Conservation (phyloP, 2,113 vertebrate species). For the Trichechus manatus region DNA sequence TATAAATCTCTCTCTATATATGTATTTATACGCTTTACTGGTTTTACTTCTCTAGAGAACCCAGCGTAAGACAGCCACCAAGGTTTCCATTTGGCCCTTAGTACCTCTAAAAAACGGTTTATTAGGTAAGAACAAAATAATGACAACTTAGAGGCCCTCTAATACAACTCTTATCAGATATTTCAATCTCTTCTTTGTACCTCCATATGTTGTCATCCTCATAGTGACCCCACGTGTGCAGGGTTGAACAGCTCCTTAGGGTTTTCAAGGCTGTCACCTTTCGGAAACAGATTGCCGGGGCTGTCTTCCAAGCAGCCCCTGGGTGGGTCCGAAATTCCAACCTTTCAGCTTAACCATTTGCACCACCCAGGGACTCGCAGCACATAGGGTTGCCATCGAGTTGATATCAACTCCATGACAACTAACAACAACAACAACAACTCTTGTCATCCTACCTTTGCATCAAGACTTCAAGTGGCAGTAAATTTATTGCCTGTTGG, state of each 20-base stretch:
- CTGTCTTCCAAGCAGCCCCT: background rate
- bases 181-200: background rate
- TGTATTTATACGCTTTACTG: too few species aligned
- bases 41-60: too few species aligned
- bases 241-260: background rate
- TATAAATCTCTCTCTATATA: too few species aligned
- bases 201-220: background rate
- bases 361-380: background rate
- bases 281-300: background rate
- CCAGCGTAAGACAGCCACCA: too few species aligned
- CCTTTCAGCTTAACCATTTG: background rate
- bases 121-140: constrained; percentile 20
- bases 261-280: background rate
- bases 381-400: background rate
- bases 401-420: background rate
- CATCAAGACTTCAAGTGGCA: background rate
- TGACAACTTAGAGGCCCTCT: background rate
- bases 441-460: background rate
- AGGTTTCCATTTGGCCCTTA: background rate
- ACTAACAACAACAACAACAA: background rate
- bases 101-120: background rate
- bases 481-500: background rate
- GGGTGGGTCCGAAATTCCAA: background rate
- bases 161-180: background rate
- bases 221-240: too few species aligned